Percentiles rank a stretch among this genome's conserved stretches.
phyloP scores from a whole-genome alignment of 2,113 vertebrate species.

The Oostethus manadensis region DNA sequence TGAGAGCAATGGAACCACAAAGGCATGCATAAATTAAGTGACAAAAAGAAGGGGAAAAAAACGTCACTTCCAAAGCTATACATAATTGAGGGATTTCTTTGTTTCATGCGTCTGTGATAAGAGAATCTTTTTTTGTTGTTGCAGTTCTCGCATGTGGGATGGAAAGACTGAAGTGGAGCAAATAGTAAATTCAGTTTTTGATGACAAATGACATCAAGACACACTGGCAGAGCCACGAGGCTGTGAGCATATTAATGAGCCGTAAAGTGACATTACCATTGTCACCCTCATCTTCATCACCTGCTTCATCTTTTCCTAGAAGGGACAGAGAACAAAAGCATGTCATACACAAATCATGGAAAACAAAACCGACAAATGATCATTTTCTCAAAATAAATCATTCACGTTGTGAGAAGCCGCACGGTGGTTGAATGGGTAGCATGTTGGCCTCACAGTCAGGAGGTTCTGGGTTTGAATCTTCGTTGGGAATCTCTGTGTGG shows the following conservation, averaged over 20 bases:
- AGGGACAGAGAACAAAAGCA: constrained; percentile 21
- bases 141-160: constrained; percentile 30
- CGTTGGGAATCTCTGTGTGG: no score
- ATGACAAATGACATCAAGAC: constrained; percentile 60
- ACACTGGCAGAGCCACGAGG: constrained; percentile 32
- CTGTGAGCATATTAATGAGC: constrained; percentile 51
- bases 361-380: constrained; percentile 41
- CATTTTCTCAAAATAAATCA: constrained; percentile 20
- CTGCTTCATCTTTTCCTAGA: constrained; percentile 52
- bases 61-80: constrained; percentile 66
- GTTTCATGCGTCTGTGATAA: constrained; percentile 59
- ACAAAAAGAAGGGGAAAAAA: constrained; percentile 53
- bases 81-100: constrained; percentile 69
- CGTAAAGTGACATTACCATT: constrained; percentile 55
- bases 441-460: no score
- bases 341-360: constrained; percentile 22
- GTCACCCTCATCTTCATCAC: constrained; percentile 47
- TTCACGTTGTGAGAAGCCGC: constrained; percentile 22
- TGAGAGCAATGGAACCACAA: constrained; percentile 70
- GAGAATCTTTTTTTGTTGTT: constrained; percentile 49
- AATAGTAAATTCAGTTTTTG: constrained; percentile 54
- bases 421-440: no score
- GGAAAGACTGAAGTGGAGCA: constrained; percentile 46
- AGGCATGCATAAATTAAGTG: constrained; percentile 68
- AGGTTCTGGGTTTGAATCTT: no score